Evolutionary conservation across 2,113 vertebrate species (phyloP).

Genomic region (Cinclus mexicanus): DNA sequence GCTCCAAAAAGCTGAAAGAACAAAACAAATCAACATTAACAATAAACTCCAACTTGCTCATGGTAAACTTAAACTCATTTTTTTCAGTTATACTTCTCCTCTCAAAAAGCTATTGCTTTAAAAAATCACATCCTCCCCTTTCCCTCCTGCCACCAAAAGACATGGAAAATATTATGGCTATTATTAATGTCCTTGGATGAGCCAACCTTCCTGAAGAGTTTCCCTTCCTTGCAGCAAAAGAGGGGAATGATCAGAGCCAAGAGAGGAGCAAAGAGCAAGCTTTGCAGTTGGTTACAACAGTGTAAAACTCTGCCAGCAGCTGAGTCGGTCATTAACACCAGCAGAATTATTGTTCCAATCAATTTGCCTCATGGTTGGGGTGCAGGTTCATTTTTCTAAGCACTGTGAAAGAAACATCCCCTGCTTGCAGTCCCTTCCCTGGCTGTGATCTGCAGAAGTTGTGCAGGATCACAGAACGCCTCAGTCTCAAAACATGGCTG

Average conservation of each 20-base stretch:
- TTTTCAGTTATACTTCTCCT: background rate
- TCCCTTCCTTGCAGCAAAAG: background rate
- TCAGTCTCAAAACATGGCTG: background rate
- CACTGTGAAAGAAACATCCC: background rate
- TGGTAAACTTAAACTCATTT: background rate
- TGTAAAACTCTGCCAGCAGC: background rate
- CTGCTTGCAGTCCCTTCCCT: background rate
- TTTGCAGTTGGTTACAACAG: background rate
- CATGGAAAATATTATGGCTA: background rate
- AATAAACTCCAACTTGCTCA: background rate
- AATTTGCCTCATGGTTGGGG: background rate
- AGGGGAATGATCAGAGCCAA: background rate
- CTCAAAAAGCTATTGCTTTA: background rate
- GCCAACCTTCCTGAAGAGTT: background rate
- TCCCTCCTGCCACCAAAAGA: background rate
- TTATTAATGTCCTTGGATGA: background rate
- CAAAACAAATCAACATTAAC: background rate
- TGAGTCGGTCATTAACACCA: background rate
- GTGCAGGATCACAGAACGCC: accelerated
- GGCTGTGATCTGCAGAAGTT: background rate
- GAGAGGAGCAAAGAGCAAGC: background rate
- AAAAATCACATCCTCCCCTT: background rate
- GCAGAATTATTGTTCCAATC: background rate
- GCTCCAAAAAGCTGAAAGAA: background rate
- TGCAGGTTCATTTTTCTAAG: background rate